phyloP scores from a whole-genome alignment of 1,140 invertebrate species.

The Brachionus asplanchnoidis region DNA sequence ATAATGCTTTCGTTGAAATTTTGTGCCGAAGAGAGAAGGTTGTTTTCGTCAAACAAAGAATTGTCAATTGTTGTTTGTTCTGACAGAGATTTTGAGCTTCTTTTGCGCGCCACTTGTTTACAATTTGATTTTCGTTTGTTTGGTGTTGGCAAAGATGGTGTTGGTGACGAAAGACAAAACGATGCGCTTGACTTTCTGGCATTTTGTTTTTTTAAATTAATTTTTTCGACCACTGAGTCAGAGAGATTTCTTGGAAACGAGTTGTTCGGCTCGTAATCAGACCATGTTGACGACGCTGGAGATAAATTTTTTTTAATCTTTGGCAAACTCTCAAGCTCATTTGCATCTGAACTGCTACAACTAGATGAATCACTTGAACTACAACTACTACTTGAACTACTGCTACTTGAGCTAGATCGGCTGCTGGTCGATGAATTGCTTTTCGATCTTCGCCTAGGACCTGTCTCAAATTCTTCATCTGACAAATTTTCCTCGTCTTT shows the following conservation, averaged over 20 bases:
- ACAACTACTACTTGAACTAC: constrained; percentile 10
- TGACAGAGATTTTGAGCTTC: constrained; percentile 1
- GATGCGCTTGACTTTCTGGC: constrained; percentile 16
- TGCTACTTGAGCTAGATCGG: background rate
- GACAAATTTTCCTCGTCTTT: constrained; percentile 6
- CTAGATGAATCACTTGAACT: constrained; percentile 15
- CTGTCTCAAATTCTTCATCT: background rate
- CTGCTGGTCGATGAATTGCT: background rate
- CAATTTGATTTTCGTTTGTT: background rate
- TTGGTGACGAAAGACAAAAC: constrained; percentile 12
- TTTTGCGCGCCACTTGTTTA: background rate
- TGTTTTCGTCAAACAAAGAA: constrained; percentile 19
- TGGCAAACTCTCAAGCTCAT: background rate
- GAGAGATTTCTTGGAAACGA: background rate
- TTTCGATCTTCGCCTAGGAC: background rate
- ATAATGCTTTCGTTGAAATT: constrained; percentile 33
- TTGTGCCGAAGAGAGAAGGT: background rate
- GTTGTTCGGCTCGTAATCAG: background rate
- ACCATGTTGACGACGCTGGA: constrained; percentile 13
- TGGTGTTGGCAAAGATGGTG: background rate
- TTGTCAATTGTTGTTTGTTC: background rate
- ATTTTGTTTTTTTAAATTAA: constrained; percentile 30
- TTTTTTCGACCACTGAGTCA: background rate
- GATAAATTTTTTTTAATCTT: background rate
- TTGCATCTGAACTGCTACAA: background rate